Percentiles rank a stretch among this genome's conserved stretches.
Evolutionary conservation across 1,140 invertebrate species (phyloP).

Genomic region (Drosophila sp.): DNA sequence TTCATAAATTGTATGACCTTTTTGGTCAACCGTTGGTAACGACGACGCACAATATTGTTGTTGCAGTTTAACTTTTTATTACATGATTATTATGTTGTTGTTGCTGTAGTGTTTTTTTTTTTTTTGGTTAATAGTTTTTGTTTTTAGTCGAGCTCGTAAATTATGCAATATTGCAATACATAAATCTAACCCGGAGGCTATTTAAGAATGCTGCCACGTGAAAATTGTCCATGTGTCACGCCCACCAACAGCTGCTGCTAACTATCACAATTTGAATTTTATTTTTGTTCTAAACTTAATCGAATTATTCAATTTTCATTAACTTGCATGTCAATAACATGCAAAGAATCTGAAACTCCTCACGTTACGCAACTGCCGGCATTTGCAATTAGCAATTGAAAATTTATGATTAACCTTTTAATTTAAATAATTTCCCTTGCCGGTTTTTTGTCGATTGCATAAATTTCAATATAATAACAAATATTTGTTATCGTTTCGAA

Average conservation of each 20-base stretch:
- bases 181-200: conserved; percentile 69
- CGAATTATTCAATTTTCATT: neutral
- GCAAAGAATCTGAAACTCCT: conserved; percentile 30
- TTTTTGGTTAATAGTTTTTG: conserved; percentile 31
- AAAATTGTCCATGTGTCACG: conserved; percentile 48
- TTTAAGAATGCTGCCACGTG: conserved; percentile 67
- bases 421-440: conserved; percentile 29
- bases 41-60: conserved; percentile 64
- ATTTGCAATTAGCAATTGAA: conserved; percentile 54
- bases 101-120: neutral
- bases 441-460: conserved; percentile 13
- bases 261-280: neutral
- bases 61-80: conserved; percentile 26
- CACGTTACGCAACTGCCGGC: conserved; percentile 68
- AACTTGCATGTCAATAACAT: conserved; percentile 56
- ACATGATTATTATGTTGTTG: conserved; percentile 57
- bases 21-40: conserved; percentile 70
- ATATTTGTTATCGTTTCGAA: conserved; percentile 30
- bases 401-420: conserved; percentile 47
- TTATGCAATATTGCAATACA: conserved; percentile 57
- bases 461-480: conserved; percentile 14
- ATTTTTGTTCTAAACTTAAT: neutral
- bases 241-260: conserved; percentile 4
- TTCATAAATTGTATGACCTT: conserved; percentile 67
- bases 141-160: conserved; percentile 47